Percentiles rank a stretch among this genome's conserved stretches.
Conservation (phyloP, 1,140 invertebrate species). For the Helicoverpa armigera region DNA sequence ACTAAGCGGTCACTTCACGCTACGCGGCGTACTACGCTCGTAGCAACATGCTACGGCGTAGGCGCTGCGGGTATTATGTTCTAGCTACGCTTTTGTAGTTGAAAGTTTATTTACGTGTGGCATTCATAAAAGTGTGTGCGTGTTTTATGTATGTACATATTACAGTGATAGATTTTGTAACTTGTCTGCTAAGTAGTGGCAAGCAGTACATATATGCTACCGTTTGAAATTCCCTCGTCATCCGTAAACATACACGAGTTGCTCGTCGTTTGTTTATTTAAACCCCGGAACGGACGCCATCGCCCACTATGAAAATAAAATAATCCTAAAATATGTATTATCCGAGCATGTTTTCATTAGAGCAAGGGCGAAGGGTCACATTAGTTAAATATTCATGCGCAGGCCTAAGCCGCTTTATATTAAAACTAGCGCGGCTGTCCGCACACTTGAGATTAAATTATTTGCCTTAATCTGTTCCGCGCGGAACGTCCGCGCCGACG, state of each 20-base stretch:
- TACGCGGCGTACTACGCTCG: not conserved
- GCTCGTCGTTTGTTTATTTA: not conserved
- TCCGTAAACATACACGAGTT: not conserved
- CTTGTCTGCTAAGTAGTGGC: too few species aligned
- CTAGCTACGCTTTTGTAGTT: too few species aligned
- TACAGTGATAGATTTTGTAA: too few species aligned
- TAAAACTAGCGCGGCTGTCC: not conserved
- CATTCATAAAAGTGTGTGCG: too few species aligned
- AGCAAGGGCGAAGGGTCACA: constrained; percentile 15
- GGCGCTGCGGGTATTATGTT: not conserved
- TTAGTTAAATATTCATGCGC: constrained; percentile 47
- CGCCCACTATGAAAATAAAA: constrained; percentile 36
- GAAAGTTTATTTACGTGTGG: too few species aligned
- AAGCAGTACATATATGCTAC: too few species aligned
- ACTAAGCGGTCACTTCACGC: not conserved
- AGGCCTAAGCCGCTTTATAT: constrained; percentile 34
- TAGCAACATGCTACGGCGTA: not conserved
- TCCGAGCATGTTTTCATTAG: constrained; percentile 45
- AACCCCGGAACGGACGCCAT: constrained; percentile 11
- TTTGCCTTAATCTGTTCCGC: constrained; percentile 8
- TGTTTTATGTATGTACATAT: too few species aligned
- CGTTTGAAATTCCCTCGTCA: not conserved
- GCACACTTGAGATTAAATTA: constrained; percentile 13
- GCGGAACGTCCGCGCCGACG: not conserved
- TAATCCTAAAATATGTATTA: constrained; percentile 45